These are phyloP conservation scores for Rhagonycha fulva DNA, from an alignment of 2,888 invertebrate species.

Conservation along the genomic window DNA sequence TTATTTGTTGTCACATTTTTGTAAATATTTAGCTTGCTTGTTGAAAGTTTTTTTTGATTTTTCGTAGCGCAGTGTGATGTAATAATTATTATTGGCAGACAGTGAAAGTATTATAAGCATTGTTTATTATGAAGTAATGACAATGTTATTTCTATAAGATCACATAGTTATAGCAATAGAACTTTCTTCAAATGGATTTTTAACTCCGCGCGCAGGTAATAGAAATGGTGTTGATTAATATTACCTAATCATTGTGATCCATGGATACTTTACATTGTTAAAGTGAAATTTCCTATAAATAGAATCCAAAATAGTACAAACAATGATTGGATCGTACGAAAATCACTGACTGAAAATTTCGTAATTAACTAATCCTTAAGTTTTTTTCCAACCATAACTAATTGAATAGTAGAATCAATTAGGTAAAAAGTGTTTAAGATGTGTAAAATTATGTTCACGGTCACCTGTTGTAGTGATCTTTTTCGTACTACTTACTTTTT, in stretches of 20 bases:
- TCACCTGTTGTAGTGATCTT: not conserved
- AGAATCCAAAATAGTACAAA: not conserved
- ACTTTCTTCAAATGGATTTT: conserved; percentile 3
- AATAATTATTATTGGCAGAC: conserved; percentile 20
- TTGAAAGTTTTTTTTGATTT: not conserved
- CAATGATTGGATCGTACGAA: too few relatives aligned
- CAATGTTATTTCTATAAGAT: conserved; percentile 10
- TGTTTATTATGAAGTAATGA: conserved; percentile 12
- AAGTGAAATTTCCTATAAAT: not conserved
- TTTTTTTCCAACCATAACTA: not conserved
- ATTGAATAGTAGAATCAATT: not conserved
- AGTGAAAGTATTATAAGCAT: conserved; percentile 19
- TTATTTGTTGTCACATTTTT: conserved; percentile 8
- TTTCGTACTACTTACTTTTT: not conserved
- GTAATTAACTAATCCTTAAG: not conserved
- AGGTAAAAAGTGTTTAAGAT: too few relatives aligned
- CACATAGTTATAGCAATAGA: not conserved
- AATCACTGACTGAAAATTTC: not conserved
- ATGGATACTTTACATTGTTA: not conserved
- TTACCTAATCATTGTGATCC: not conserved
- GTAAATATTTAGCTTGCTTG: not conserved
- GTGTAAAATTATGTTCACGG: not conserved
- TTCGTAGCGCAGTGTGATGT: conserved; percentile 16
- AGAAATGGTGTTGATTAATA: not conserved
- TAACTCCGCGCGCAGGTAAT: not conserved